Percentiles rank a stretch among this genome's conserved stretches.
These are phyloP conservation scores for Nycteola revayana DNA, from an alignment of 2,888 invertebrate species.

Conservation along the genomic window DNA sequence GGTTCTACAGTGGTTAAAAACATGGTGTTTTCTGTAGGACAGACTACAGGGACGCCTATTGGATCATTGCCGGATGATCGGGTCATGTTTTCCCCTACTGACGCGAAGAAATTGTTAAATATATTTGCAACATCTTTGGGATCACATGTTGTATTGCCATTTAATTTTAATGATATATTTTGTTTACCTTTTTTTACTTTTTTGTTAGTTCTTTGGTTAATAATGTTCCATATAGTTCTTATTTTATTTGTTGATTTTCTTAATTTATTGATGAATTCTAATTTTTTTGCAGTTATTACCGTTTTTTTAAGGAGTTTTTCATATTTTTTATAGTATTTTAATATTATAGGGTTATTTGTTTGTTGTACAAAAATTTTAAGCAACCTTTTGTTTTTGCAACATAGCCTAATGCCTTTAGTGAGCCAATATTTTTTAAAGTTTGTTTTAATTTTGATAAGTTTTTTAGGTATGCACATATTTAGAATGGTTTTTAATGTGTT, in stretches of 20 bases:
- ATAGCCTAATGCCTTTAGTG: not conserved
- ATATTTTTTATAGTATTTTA: not conserved
- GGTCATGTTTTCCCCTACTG: not conserved
- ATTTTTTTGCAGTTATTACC: not conserved
- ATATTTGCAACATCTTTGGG: not conserved
- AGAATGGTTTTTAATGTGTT: not conserved
- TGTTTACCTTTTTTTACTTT: not conserved
- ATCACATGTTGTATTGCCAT: not conserved
- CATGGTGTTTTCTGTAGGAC: constrained; percentile 2
- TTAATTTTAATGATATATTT: not conserved
- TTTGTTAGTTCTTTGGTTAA: not conserved
- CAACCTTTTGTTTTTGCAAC: not conserved
- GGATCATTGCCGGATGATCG: not conserved
- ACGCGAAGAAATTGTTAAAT: constrained; percentile 2
- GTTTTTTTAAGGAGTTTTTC: not conserved
- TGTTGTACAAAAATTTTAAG: not conserved
- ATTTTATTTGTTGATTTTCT: too few relatives aligned
- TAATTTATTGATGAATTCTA: not conserved
- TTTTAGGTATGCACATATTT: not conserved
- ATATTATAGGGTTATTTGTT: not conserved
- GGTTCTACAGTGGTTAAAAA: constrained; percentile 1
- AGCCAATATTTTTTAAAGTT: not conserved
- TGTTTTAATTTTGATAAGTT: not conserved
- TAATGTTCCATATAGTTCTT: too few relatives aligned
- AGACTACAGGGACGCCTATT: not conserved